Evolutionary conservation across 1,140 invertebrate species (phyloP), one percentile per base, ranked within the genome.

Genomic region (Drosophila sulfurigaster): DNA sequence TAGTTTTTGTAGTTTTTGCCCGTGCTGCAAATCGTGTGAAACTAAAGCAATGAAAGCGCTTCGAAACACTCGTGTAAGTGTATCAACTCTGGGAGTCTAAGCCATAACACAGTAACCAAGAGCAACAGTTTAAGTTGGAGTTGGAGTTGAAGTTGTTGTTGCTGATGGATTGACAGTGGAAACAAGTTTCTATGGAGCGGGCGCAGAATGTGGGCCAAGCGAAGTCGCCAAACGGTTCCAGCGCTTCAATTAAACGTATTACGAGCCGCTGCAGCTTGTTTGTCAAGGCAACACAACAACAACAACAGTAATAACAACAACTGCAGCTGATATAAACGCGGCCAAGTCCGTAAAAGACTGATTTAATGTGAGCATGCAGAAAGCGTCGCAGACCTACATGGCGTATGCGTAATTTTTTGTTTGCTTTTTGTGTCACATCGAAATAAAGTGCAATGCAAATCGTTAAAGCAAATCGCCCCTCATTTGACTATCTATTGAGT

Each of bases 381-480:
- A 32, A 38, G 35, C 35, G 13, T 25, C 56, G 35, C 10, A 38
- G 2, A 59, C 57, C 20, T 56, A 64, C 74, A 49, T 45, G 82
- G 59, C 82, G 82, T 82, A 87, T 83, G 85, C 80, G 83, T 78
- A 88, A 81, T 78, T 73, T 82, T 52, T 73, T 72, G 60, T 67
- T 38, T 6, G 6, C 10, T 6, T 38, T n/a, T 43, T 43, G 5
- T 43, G 2, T 43, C n/a, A 3, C n/a, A 11, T 60, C 38, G 25
- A 75, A 87, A 74, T 80, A 56, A 78, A 75, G 49, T 72, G 64
- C 75, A 69, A 66, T 65, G 59, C 62, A 51, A 62, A 78, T 66
- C 79, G 49, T 70, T 48, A 76, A 75, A 78, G 41, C 51, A 43
- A 46, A 63, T 25, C 59, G 28, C 25, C 52, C 46, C 15, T 45